Evolutionary conservation across 92 coral and sea anemone species (phyloP), one percentile per base, ranked within the genome.

Genomic region (Zoanthus gigantus): DNA sequence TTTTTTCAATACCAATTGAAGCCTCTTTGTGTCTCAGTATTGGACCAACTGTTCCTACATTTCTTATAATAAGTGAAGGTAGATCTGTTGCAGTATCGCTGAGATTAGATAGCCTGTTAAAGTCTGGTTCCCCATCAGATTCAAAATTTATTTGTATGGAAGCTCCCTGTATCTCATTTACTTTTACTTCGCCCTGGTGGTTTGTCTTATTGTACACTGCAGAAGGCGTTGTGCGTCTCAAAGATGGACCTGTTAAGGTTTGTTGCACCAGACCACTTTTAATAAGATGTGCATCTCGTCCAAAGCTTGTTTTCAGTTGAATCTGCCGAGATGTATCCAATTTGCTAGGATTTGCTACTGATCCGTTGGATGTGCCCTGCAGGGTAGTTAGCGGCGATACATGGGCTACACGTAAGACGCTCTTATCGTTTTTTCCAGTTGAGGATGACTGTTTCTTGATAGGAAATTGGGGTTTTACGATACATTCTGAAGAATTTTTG

Each of bases 231-330:
- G 29, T 29, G 45, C 12, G 16, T 60, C 58, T 9, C 52, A 58
- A 44, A 63, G 85, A 15, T 23, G 82, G 44, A 75, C 45, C 37
- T 12, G 76, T 68, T 32, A 89, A 47, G 0, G 88, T 83, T 58
- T 91, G 96, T 34, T 82, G 78, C 0, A 77, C 90, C 28, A 94
- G 93, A 13, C 94, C 92, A 17, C 74, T 88, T 72, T 90, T 94
- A 66, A 66, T 44, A 50, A 53, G 69, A 66, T 71, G 83, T 75
- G 57, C 90, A 32, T 72, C 58, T 34, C 8, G 32, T 34, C 34
- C 60, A 45, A 50, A 1, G 12, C 60, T 57, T 3, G 18, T 58
- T 31, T 29, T 14, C 9, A 44, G 32, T 14, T 57, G 16, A 4
- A 8, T 58, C 53, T 57, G 52, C 42, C 4, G 2, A 56, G 58